Evolutionary conservation across 2,888 invertebrate species (phyloP).

Genomic region (Melanostoma mellinum): DNA sequence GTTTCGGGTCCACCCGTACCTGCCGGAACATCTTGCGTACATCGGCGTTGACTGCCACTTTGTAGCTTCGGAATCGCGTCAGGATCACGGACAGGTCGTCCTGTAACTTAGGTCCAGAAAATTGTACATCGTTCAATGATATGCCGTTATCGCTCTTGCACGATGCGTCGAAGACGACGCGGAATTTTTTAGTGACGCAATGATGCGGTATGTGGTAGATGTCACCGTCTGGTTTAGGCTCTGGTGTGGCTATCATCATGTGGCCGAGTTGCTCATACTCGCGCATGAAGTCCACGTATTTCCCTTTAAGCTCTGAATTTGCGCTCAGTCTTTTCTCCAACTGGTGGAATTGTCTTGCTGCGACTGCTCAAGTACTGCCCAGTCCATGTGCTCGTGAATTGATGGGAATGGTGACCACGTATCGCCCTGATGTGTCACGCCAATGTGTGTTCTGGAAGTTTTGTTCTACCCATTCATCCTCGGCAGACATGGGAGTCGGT

Average conservation of each 20-base stretch:
- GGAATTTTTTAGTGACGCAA: slow-evolving; percentile 21
- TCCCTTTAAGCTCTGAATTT: neutral
- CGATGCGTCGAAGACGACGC: slow-evolving; percentile 22
- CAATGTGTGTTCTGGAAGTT: slow-evolving; percentile 8
- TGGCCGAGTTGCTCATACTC: neutral
- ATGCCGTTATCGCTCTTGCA: neutral
- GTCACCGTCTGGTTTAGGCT: neutral
- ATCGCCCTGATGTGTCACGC: too few species aligned
- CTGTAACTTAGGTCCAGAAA: neutral
- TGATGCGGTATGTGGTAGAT: slow-evolving; percentile 15
- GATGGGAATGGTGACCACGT: too few species aligned
- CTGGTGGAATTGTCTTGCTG: slow-evolving; percentile 16
- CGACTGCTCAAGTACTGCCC: slow-evolving; percentile 19
- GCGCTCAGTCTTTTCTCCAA: slow-evolving; percentile 15
- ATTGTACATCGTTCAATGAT: slow-evolving; percentile 12
- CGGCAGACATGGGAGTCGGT: neutral
- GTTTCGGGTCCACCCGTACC: neutral
- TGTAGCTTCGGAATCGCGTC: slow-evolving; percentile 7
- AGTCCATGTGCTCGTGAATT: neutral
- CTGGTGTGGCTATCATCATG: slow-evolving; percentile 9
- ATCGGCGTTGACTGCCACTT: slow-evolving; percentile 23
- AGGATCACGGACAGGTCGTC: slow-evolving; percentile 1
- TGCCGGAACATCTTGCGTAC: slow-evolving; percentile 9
- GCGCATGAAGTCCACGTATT: too few species aligned
- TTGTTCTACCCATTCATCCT: slow-evolving; percentile 26